Evolutionary conservation across 1,140 invertebrate species (phyloP).

Genomic region (Pachypeltis micranthus): DNA sequence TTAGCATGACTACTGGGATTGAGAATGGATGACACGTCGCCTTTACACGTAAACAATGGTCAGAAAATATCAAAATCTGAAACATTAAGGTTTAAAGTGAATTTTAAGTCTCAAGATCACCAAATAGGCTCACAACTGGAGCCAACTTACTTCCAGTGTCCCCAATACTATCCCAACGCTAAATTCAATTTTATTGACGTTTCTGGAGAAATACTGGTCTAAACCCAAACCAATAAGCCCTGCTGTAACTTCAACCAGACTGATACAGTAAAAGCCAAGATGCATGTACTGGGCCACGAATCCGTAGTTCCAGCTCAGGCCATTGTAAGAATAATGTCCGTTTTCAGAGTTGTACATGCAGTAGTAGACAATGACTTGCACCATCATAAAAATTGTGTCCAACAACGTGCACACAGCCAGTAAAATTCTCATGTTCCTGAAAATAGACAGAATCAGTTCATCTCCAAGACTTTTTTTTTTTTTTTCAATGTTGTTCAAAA

Average conservation of each 20-base stretch:
- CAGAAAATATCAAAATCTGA: background rate
- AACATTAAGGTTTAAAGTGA: too few species aligned
- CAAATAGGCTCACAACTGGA: too few species aligned
- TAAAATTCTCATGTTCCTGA: background rate
- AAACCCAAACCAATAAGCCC: background rate
- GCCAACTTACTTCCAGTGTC: background rate
- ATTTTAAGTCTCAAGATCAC: too few species aligned
- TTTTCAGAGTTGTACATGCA: background rate
- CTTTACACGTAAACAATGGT: background rate
- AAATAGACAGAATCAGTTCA: too few species aligned
- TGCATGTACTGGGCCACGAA: background rate
- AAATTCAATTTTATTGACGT: constrained; percentile 10
- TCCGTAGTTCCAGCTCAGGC: background rate
- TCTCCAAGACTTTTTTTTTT: too few species aligned
- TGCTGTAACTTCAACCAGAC: background rate
- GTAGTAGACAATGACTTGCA: background rate
- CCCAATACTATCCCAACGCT: background rate
- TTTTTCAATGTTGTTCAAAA: too few species aligned
- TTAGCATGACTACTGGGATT: background rate
- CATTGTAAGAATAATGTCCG: too few species aligned
- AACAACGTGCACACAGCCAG: background rate
- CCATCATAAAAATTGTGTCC: background rate
- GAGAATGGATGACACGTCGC: background rate
- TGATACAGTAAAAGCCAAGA: background rate
- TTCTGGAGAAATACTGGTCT: background rate